These are phyloP conservation scores for Sciurus carolinensis DNA, from an alignment of 2,797 vertebrate genomes.

Conservation along the genomic window DNA sequence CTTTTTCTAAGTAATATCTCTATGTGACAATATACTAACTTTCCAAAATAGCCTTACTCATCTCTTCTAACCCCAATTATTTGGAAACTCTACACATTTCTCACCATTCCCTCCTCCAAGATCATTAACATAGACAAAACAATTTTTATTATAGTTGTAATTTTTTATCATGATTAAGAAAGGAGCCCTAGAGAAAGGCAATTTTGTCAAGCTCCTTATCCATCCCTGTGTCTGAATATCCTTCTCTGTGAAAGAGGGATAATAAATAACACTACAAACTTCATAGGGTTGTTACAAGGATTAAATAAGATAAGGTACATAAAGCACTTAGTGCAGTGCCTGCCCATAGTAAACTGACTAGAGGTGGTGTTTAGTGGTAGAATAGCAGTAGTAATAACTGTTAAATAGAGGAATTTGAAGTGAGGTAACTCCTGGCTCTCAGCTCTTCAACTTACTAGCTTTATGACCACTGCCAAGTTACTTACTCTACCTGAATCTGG, in stretches of 20 bases:
- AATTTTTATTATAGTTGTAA: not conserved
- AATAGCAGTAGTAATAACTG: not conserved
- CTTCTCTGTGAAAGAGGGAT: not conserved
- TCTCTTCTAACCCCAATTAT: not conserved
- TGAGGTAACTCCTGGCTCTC: not conserved
- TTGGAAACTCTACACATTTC: not conserved
- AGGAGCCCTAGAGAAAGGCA: not conserved
- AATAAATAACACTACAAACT: not conserved
- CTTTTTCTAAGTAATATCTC: not conserved
- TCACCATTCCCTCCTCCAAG: not conserved
- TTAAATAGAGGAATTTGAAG: not conserved
- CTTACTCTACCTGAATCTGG: slow-evolving; percentile 33
- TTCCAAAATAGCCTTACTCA: not conserved
- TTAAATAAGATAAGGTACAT: slow-evolving; percentile 25
- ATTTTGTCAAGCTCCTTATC: not conserved
- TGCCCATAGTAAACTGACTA: not conserved
- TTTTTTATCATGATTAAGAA: not conserved
- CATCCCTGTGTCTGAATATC: not conserved
- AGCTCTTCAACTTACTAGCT: slow-evolving; percentile 10
- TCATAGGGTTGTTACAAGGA: not conserved
- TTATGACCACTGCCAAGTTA: slow-evolving; percentile 27
- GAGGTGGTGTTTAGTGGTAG: not conserved
- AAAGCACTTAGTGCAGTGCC: not conserved
- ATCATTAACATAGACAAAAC: not conserved
- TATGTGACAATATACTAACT: not conserved